Base-by-base conservation (phyloP, 2,797 vertebrate species). In the Hemibagrus guttatus region DNA sequence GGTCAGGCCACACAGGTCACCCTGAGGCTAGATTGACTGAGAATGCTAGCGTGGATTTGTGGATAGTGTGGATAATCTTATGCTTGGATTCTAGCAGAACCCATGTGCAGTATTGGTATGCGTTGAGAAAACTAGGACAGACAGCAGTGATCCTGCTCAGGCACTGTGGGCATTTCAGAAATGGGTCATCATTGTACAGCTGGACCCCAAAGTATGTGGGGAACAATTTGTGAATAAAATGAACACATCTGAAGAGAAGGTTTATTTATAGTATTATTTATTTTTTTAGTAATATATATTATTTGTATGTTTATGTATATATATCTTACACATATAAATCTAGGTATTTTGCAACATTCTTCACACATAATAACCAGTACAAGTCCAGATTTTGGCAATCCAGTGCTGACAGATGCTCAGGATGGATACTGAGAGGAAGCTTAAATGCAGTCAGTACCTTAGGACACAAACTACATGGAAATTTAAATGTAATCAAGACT, bases 241-340 rank as follows among this genome's bases (percentile, higher is more conserved):
- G 13, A 72, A 89, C 23, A 49, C 69, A 76, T 13, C 3, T 71
- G 39, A 39, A 66, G 31, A 80, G 52, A 46, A 75, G 19, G 66
- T 81, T 83, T 28, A 63, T 82, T 71, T 87, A 80, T 69, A 49
- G 23, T 5, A 81, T 87, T 87, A 88, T 87, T 91, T 92, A 94
- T 92, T 93, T 91, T 92, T 94, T 92, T 93, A 94, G 92, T 92
- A 93, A 93, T 94, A 94, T 94, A 93, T 92, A 92, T 88, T 91
- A 91, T 86, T 42, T 86, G 79, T 86, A 8, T 89, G 91, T 87
- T 68, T 84, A 61, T 83, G 63, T 90, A 59, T 63, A 31, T 63
- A 54, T 58, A 79, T 85, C 58, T 64, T 82, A 83, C 26, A 87
- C 85, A 90, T 86, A 89, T 31, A 91, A 87, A 91, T 91, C 72